Conservation (phyloP, 2,797 vertebrate genomes). For the Tachyglossus aculeatus region DNA sequence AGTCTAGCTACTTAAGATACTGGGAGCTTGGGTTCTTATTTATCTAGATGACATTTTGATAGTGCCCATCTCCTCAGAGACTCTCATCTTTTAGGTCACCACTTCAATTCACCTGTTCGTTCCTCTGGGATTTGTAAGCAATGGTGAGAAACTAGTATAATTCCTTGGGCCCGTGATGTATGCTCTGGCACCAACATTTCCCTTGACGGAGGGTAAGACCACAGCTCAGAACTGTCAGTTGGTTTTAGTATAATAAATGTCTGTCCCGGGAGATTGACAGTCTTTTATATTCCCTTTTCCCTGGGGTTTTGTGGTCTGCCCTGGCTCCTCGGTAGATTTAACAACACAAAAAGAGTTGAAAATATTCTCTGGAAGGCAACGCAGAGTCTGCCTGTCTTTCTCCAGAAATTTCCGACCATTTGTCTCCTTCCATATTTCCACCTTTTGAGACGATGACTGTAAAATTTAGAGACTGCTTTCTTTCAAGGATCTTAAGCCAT, state of each 20-base stretch:
- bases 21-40: slow-evolving; percentile 49
- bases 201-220: neutral
- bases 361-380: slow-evolving; percentile 23
- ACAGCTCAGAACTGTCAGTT: neutral
- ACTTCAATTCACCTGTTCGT: slow-evolving; percentile 34
- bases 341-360: slow-evolving; percentile 39
- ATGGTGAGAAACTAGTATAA: neutral
- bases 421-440: neutral
- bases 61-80: slow-evolving; percentile 37
- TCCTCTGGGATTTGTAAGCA: slow-evolving; percentile 27
- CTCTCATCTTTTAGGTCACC: slow-evolving; percentile 46
- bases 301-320: neutral
- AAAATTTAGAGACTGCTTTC: slow-evolving; percentile 19
- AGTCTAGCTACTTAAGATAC: slow-evolving; percentile 58
- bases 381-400: slow-evolving; percentile 2
- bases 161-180: neutral
- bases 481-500: slow-evolving; percentile 23
- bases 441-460: slow-evolving; percentile 16
- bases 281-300: slow-evolving; percentile 33
- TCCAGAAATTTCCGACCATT: slow-evolving; percentile 27
- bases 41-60: slow-evolving; percentile 60
- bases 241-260: slow-evolving; percentile 19
- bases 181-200: neutral
- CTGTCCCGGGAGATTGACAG: slow-evolving; percentile 2
- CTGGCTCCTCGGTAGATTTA: slow-evolving; percentile 27